Evolutionary conservation across 1,140 invertebrate genomes (phyloP).

Genomic region (Calephelis virginiensis): DNA sequence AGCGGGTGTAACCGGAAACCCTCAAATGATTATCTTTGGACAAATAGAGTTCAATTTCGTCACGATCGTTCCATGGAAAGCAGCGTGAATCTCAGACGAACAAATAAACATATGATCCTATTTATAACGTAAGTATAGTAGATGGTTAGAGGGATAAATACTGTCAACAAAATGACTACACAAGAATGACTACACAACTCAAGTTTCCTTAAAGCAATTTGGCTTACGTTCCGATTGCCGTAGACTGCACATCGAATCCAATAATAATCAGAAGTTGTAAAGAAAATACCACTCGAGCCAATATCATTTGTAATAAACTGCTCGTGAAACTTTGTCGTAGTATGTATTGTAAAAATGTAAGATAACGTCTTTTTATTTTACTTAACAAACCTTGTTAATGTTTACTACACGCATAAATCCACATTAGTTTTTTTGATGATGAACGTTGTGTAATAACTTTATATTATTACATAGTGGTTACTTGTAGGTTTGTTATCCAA

Average conservation of each 20-base stretch:
- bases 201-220: constrained; percentile 17
- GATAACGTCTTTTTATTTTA: constrained; percentile 7
- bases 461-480: no score
- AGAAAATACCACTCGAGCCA: constrained; percentile 21
- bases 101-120: no score
- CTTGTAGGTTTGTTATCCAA: not conserved
- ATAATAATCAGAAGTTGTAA: constrained; percentile 14
- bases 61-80: no score
- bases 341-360: constrained; percentile 25
- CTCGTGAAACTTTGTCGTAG: constrained; percentile 19
- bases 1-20: no score
- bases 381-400: not conserved
- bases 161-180: not conserved
- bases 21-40: no score
- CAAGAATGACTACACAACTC: not conserved
- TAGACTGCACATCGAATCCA: constrained; percentile 8
- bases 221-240: constrained; percentile 5
- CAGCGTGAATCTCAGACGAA: no score
- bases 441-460: not conserved
- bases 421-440: not conserved
- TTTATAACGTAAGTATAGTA: not conserved
- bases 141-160: not conserved
- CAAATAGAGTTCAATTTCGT: no score
- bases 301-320: constrained; percentile 25
- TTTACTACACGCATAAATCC: not conserved